These are phyloP conservation scores for Chrysogorgia sp. DNA, from an alignment of 92 coral and sea anemone species.

Conservation along the genomic window DNA sequence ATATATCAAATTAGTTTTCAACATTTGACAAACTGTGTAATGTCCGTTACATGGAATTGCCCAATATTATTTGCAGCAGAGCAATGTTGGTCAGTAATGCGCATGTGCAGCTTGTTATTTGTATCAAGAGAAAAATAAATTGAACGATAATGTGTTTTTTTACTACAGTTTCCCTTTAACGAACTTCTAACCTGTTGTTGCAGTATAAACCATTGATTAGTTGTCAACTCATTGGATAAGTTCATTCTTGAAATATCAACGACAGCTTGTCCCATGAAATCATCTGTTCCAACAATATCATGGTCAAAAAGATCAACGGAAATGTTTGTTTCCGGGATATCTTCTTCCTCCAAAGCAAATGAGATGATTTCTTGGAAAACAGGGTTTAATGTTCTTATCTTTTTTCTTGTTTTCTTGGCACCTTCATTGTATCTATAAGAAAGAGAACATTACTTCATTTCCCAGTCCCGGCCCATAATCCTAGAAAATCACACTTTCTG, in stretches of 20 bases:
- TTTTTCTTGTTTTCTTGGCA: constrained; percentile 79
- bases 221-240: constrained; percentile 66
- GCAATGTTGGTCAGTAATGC: too few relatives aligned
- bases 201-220: constrained; percentile 88
- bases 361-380: constrained; percentile 89
- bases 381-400: constrained; percentile 88
- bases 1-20: too few relatives aligned
- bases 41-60: too few relatives aligned
- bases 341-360: constrained; percentile 75
- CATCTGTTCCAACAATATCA: constrained; percentile 96
- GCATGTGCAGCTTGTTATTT: too few relatives aligned
- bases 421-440: constrained; percentile 70
- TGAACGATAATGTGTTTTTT: too few relatives aligned
- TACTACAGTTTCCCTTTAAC: too few relatives aligned
- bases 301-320: constrained; percentile 88
- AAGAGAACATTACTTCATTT: too few relatives aligned
- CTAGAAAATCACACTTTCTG: too few relatives aligned
- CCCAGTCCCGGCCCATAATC: too few relatives aligned
- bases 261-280: constrained; percentile 93
- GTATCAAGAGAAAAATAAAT: too few relatives aligned
- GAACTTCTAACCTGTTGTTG: constrained; percentile 77
- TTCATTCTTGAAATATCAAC: constrained; percentile 76
- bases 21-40: too few relatives aligned
- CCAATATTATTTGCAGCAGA: too few relatives aligned
- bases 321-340: constrained; percentile 68